Evolutionary conservation across 2,113 vertebrate species (phyloP), one percentile per base, ranked within the genome.

Genomic region (Egretta garzetta): DNA sequence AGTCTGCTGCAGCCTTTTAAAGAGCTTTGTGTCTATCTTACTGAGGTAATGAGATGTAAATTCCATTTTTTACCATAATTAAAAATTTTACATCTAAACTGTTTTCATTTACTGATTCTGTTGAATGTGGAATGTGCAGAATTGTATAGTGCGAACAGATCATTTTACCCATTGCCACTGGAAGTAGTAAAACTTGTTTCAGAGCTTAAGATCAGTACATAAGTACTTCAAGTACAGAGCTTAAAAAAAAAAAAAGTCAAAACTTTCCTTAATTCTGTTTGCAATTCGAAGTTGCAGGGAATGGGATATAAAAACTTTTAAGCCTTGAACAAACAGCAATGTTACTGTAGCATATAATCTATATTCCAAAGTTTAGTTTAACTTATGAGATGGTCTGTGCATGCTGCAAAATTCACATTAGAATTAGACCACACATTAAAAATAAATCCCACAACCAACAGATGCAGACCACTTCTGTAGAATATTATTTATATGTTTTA

Each of bases 1-100:
- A 99, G 98, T 81, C 97, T 99, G 90, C 98, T 99, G 18, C 98
- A 99, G 98, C 99, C 99, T 45, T 99, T 99, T 92, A 99, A 99
- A 94, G 99, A 99, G 84, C 99, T 99, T 50, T 99, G 99, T 73
- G 84, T 96, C 2, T 99, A 99, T 96, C 99, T 99, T 60, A 99
- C 99, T 3, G 99, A 99, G 99, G 99, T 99, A 90, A 80, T 71
- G 9, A 76, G 32, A 73, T 0, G 6, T 0, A n/a, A 87, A 56
- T 28, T 56, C 71, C 4, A 4, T 39, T 75, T 52, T 56, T 56
- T 43, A 45, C 24, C 21, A 30, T 24, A 21, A 41, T 23, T 23
- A 37, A 24, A 47, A 76, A 43, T 8, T 37, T 58, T 13, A 1
- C 35, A 47, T 55, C 47, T 62, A 9, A 77, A 1, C 43, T 24